Evolutionary conservation across 2,888 invertebrate species (phyloP).

Genomic region (Hypolimnas misippus): DNA sequence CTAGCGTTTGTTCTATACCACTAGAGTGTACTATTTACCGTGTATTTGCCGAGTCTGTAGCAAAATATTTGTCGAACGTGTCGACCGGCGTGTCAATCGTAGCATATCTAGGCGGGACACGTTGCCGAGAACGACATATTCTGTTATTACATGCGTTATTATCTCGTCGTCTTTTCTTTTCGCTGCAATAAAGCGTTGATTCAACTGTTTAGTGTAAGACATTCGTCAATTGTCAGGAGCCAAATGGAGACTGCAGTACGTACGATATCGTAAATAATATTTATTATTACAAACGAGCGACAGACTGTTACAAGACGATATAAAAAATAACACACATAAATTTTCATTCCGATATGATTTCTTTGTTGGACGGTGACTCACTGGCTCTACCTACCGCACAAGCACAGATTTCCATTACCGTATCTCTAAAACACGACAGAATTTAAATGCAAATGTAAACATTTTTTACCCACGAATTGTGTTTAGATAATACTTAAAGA

Average conservation of each 20-base stretch:
- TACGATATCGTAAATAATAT: slow-evolving; percentile 58
- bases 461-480: slow-evolving; percentile 41
- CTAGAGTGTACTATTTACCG: slow-evolving; percentile 61
- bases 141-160: slow-evolving; percentile 75
- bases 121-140: slow-evolving; percentile 66
- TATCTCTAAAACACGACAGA: slow-evolving; percentile 36
- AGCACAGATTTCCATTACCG: slow-evolving; percentile 34
- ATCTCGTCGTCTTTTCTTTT: slow-evolving; percentile 76
- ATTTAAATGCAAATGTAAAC: slow-evolving; percentile 42
- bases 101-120: slow-evolving; percentile 79
- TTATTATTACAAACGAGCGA: slow-evolving; percentile 46
- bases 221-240: slow-evolving; percentile 59
- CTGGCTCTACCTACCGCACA: slow-evolving; percentile 23
- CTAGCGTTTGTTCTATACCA: slow-evolving; percentile 69
- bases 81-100: slow-evolving; percentile 73
- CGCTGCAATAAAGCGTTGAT: slow-evolving; percentile 78
- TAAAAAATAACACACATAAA: slow-evolving; percentile 13
- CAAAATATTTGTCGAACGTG: slow-evolving; percentile 83
- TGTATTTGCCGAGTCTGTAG: slow-evolving; percentile 77
- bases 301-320: slow-evolving; percentile 1
- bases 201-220: slow-evolving; percentile 59
- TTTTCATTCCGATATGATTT: slow-evolving; percentile 13
- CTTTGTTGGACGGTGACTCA: slow-evolving; percentile 30
- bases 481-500: slow-evolving; percentile 63
- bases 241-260: slow-evolving; percentile 65